A percentile compares a stretch with the other conserved stretches of the same genome.
These are phyloP conservation scores for Sturnira hondurensis DNA, from an alignment of 2,113 vertebrate genomes.

Conservation along the genomic window DNA sequence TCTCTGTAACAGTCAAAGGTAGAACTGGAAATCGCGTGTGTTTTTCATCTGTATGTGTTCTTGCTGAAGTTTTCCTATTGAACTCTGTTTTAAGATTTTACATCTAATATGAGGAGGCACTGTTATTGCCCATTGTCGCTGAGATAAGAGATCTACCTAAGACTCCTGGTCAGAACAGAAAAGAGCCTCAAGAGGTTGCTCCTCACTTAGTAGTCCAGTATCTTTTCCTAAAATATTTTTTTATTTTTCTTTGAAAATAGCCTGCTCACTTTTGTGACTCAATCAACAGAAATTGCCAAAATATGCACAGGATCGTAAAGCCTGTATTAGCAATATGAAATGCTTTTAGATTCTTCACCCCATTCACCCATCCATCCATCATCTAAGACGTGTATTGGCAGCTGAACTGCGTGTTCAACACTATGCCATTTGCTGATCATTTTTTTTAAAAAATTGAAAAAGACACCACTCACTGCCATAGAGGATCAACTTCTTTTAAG, in stretches of 20 bases:
- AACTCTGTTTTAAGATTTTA: neutral
- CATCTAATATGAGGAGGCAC: neutral
- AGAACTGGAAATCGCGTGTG: neutral
- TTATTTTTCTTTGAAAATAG: neutral
- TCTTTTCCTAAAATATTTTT: neutral
- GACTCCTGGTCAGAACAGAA: neutral
- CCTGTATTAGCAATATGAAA: neutral
- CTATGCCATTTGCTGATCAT: neutral
- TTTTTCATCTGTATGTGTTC: neutral
- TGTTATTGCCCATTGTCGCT: neutral
- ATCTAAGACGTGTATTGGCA: neutral
- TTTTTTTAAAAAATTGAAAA: neutral
- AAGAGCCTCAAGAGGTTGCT: neutral
- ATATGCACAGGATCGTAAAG: neutral
- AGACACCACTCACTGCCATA: neutral
- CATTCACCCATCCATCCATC: too few species aligned
- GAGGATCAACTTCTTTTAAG: neutral
- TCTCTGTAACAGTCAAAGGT: neutral
- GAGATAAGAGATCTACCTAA: neutral
- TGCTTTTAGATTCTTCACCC: neutral
- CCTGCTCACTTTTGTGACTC: neutral
- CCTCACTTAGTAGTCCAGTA: neutral
- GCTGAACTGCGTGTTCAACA: neutral
- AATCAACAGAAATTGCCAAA: neutral
- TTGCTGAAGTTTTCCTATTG: neutral